Conservation (phyloP, 2,888 invertebrate genomes). For the Epistrophe eligans region DNA sequence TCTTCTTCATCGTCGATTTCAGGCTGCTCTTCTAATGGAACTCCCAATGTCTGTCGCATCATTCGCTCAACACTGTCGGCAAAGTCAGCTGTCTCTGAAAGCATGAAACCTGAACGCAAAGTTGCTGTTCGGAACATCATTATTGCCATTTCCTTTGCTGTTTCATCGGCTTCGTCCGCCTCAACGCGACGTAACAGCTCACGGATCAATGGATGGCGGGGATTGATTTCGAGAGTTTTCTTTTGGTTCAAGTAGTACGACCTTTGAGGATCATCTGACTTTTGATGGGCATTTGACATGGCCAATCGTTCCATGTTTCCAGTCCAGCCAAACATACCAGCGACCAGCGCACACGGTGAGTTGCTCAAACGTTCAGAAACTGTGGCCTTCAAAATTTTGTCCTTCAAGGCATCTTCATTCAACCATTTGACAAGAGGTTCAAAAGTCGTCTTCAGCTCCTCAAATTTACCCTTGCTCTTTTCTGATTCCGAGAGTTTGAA, state of each 20-base stretch:
- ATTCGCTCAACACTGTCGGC: conserved; percentile 95
- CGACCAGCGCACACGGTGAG: conserved; percentile 98
- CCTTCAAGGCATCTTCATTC: conserved; percentile 91
- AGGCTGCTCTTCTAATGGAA: conserved; percentile 89
- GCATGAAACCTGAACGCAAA: conserved; percentile 96
- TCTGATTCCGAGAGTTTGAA: conserved; percentile 92
- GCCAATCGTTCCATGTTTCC: conserved; percentile 99
- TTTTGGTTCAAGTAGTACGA: conserved; percentile 95
- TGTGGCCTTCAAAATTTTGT: conserved; percentile 90
- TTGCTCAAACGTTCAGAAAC: conserved; percentile 94
- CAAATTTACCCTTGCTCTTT: conserved; percentile 89
- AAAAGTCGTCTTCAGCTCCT: conserved; percentile 90
- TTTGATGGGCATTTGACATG: conserved; percentile 97
- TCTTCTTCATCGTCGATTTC: conserved; percentile 84
- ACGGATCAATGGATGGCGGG: conserved; percentile 96
- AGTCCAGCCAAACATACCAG: conserved; percentile 99
- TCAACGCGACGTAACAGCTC: conserved; percentile 94
- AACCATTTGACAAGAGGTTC: conserved; percentile 97
- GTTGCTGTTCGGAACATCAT: conserved; percentile 97
- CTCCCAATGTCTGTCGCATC: conserved; percentile 92
- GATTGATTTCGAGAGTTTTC: conserved; percentile 98
- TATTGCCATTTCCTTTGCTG: conserved; percentile 92
- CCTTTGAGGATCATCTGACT: conserved; percentile 95
- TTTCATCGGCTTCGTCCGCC: conserved; percentile 90
- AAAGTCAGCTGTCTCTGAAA: conserved; percentile 93